Base-by-base conservation (phyloP, 2,888 invertebrate species). In the Volucella zonaria region DNA sequence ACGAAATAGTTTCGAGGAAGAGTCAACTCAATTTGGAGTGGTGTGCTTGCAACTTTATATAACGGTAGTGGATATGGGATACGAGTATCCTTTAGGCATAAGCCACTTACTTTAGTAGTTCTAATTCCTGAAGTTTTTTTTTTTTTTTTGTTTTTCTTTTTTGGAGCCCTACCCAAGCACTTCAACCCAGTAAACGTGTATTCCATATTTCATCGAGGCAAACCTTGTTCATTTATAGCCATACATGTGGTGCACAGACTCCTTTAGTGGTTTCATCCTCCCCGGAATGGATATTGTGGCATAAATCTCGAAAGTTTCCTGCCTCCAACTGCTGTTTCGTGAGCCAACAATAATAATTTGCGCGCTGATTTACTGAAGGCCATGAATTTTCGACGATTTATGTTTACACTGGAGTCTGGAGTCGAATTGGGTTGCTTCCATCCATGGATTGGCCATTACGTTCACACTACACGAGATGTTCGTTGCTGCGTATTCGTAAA, bases 301-400 rank as follows among this genome's bases (percentile, higher is more conserved):
- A 83, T 83, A 83, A 83, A 79, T 83, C 73, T 68, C 58, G 38
- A 59, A 77, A 49, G 75, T 18, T 51, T 66, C 58, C 58, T 49
- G 31, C 68, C 49, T 51, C 64, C 15, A 70, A 79, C 62, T 64
- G 70, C 70, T 74, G 79, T 56, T 83, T 71, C 70, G 74, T 75
- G 58, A 61, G 47, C 79, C 79, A 66, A 70, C 79, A 79, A 83
- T 70, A 82, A 82, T 83, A 75, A 79, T 83, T 79, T 83, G 54
- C 61, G 49, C 67, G 79, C 59, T 79, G 83, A 83, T 83, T 79
- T 83, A 83, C 79, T 45, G 75, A 67, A 40, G 31, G 74, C 79
- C 70, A 74, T 83, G 74, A 75, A 70, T 78, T 71, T 70, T 31
- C 23, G 54, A 49, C 49, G 43, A 77, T 77, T 77, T 77, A 62